phyloP scores from a whole-genome alignment of 2,113 vertebrate genomes.

The Onychostruthus taczanowskii region DNA sequence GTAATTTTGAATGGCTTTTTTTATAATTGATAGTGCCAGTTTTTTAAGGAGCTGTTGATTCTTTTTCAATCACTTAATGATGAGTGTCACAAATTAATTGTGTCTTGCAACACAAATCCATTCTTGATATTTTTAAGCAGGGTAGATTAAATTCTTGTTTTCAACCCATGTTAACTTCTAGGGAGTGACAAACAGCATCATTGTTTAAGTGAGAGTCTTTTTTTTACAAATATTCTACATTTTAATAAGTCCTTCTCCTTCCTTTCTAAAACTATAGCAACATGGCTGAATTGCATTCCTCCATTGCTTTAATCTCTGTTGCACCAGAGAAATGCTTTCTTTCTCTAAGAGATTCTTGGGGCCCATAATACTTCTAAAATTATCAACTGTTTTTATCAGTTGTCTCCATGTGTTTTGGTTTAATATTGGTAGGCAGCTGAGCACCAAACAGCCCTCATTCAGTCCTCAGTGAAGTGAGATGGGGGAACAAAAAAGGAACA shows the following conservation, averaged over 20 bases:
- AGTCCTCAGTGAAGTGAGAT: neutral
- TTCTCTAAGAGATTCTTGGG: neutral
- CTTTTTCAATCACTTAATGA: neutral
- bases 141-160: neutral
- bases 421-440: neutral
- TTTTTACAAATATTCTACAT: neutral
- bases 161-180: neutral
- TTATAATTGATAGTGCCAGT: neutral
- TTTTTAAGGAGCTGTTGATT: neutral
- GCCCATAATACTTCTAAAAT: neutral
- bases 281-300: neutral
- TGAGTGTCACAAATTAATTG: neutral
- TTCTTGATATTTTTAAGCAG: neutral
- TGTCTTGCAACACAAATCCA: neutral
- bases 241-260: neutral
- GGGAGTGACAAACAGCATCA: neutral
- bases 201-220: neutral
- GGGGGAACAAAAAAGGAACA: neutral
- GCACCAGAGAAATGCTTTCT: neutral
- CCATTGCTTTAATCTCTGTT: neutral
- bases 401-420: neutral
- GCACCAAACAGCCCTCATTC: neutral
- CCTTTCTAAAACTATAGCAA: neutral
- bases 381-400: neutral
- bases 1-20: neutral